Percentiles rank a stretch among this genome's conserved stretches.
Evolutionary conservation across 2,888 invertebrate species (phyloP).

Genomic region (Aromia moschata): DNA sequence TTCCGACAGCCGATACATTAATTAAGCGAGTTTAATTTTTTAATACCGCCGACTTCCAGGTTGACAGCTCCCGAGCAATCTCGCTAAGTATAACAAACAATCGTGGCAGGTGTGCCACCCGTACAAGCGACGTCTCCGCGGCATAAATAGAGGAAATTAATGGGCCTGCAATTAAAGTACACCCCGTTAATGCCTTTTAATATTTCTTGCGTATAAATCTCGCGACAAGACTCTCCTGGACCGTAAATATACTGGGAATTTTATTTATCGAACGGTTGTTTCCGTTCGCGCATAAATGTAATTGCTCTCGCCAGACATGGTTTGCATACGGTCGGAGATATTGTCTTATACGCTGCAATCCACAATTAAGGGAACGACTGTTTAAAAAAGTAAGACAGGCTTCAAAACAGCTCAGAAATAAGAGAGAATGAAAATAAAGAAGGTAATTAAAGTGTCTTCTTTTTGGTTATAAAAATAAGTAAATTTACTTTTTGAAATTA

Average conservation of each 20-base stretch:
- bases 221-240: constrained; percentile 11
- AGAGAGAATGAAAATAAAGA: no score
- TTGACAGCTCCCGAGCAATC: constrained; percentile 25
- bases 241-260: not conserved
- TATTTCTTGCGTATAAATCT: constrained; percentile 30
- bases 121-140: constrained; percentile 21
- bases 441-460: no score
- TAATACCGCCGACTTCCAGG: not conserved
- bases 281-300: not conserved
- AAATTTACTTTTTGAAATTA: no score
- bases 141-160: constrained; percentile 33
- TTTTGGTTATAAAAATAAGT: no score
- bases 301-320: not conserved
- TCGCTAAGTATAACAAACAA: constrained; percentile 22
- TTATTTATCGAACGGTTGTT: not conserved
- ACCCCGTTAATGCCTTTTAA: constrained; percentile 32
- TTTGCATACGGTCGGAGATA: not conserved
- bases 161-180: constrained; percentile 31
- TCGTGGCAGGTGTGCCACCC: constrained; percentile 30
- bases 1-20: not conserved
- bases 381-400: no score
- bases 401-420: no score
- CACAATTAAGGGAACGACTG: no score
- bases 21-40: constrained; percentile 1
- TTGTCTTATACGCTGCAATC: not conserved